Conservation (phyloP, 2,888 invertebrate genomes). For the Polyploca ridens region DNA sequence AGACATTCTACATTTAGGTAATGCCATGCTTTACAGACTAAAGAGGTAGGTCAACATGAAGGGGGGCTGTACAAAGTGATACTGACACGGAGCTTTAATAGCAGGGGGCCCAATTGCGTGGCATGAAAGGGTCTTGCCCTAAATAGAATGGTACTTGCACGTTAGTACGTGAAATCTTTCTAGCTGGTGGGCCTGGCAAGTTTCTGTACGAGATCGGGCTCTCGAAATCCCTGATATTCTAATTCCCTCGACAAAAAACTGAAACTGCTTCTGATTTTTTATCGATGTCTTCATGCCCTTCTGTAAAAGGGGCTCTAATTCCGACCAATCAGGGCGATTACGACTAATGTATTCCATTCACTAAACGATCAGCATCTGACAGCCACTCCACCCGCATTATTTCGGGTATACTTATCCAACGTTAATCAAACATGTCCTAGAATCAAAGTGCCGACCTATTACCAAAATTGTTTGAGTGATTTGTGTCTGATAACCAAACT, state of each 20-base stretch:
- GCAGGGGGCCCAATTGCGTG: not conserved
- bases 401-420: slow-evolving; percentile 2
- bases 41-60: slow-evolving; percentile 2
- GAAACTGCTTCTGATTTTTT: not conserved
- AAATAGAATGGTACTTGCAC: not conserved
- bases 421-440: not conserved
- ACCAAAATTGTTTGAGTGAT: not conserved
- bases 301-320: not conserved
- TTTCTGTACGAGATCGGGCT: no score
- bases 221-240: no score
- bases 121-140: not conserved
- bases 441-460: not conserved
- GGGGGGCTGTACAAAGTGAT: not conserved
- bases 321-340: not conserved
- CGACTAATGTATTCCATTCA: not conserved
- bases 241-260: not conserved
- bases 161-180: not conserved
- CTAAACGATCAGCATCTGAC: not conserved
- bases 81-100: not conserved
- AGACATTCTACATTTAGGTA: not conserved
- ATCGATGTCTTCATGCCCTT: not conserved
- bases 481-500: not conserved
- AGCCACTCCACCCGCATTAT: slow-evolving; percentile 5
- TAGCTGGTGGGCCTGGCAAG: no score
- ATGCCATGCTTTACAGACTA: not conserved